Conservation (phyloP, 2,797 vertebrate species). For the Chaetophractus vellerosus region DNA sequence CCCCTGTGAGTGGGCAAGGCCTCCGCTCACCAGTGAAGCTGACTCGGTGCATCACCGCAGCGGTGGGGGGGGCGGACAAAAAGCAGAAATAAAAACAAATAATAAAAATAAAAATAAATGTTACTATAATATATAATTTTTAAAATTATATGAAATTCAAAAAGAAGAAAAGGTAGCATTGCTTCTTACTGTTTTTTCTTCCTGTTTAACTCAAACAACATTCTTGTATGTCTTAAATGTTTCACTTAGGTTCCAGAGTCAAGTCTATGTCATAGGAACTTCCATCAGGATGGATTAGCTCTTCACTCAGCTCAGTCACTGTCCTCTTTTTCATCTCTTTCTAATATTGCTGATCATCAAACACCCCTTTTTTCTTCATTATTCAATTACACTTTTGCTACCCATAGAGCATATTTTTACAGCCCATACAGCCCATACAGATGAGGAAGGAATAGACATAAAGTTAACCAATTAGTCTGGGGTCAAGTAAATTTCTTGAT, state of each 20-base stretch:
- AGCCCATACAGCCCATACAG: not conserved
- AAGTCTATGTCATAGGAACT: not conserved
- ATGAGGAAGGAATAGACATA: not conserved
- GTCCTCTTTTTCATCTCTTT: not conserved
- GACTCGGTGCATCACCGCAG: too few relatives aligned
- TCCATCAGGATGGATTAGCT: not conserved
- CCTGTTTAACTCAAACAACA: not conserved
- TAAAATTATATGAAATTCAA: too few relatives aligned
- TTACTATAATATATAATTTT: too few relatives aligned
- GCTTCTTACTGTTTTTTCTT: not conserved
- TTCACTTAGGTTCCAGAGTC: not conserved
- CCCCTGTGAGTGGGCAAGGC: too few relatives aligned
- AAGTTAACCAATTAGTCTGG: conserved; percentile 8
- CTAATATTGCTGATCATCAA: not conserved
- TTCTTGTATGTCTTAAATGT: not conserved
- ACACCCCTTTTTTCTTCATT: not conserved
- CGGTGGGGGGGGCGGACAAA: too few relatives aligned
- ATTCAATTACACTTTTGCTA: not conserved
- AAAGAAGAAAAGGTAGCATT: not conserved
- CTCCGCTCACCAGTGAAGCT: too few relatives aligned
- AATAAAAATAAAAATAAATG: too few relatives aligned
- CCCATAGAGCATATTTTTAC: not conserved
- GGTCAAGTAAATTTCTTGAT: not conserved
- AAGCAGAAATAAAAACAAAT: too few relatives aligned
- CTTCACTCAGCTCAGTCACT: not conserved